Base-by-base conservation (phyloP, 2,797 vertebrate species). In the Scarus forsteni region DNA sequence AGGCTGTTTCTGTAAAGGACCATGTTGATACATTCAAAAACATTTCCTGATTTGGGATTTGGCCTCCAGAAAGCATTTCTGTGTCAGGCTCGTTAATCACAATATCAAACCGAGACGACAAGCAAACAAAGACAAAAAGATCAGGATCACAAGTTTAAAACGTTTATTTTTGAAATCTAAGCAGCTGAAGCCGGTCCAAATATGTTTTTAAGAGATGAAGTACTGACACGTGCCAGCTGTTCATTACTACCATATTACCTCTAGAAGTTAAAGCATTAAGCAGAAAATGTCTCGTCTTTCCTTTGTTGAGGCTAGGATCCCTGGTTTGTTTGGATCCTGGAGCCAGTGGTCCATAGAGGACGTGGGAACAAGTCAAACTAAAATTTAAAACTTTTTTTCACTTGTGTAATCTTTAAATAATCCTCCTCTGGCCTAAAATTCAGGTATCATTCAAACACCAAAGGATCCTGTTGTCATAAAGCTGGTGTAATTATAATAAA, bases 331-430 rank as follows among this genome's bases (percentile, higher is more conserved):
- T 40, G 38, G 58, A 15, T 8, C 40, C 36, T 27, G 10, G 50
- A 60, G 46, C 60, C 58, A 10, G 59, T 10, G 52, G 53, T n/a
- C 44, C 50, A 4, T 3, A n/a, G 71, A 65, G 64, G 45, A 73
- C 65, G 3, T 77, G 67, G 60, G 78, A 85, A 67, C 64, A 1
- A 58, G 58, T 66, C 59, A 15, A 60, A 14, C 10, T 18, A 16
- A 1, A 53, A 51, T 38, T 19, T 36, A 44, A 77, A 66, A 6
- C 61, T 52, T 39, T 70, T 27, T 35, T 8, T 74, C 53, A 66
- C 42, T 3, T 49, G n/a, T 18, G n/a, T 73, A 67, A 70, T 82
- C 77, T 73, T 53, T 66, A 53, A 78, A 64, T 77, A 70, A 77
- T 81, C n/a, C 67, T 18, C 54, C 39, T 15, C 35, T 61, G 62